Evolutionary conservation across 2,113 vertebrate genomes (phyloP).

Genomic region (Piaya cayana): DNA sequence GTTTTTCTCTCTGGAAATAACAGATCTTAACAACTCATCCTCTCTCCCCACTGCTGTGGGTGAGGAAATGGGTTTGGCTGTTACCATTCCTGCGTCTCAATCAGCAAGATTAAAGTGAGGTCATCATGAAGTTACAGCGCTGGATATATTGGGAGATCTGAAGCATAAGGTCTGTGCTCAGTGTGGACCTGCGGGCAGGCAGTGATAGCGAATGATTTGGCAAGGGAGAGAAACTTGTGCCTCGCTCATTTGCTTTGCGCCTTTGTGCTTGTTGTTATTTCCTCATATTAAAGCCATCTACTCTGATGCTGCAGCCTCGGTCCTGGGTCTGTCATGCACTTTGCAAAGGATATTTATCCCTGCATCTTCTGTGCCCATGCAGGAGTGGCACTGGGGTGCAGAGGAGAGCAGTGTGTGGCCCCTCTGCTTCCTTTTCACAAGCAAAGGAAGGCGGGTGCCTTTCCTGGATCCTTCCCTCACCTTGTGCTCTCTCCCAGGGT

Average conservation of each 20-base stretch:
- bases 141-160: background rate
- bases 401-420: too few relatives aligned
- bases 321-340: background rate
- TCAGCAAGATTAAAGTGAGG: background rate
- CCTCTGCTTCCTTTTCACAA: background rate
- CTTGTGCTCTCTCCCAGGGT: fast-evolving
- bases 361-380: background rate
- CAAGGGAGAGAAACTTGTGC: background rate
- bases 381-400: too few relatives aligned
- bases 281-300: background rate
- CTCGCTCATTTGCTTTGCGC: background rate
- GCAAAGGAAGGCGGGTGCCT: fast-evolving
- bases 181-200: background rate
- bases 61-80: background rate
- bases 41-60: background rate
- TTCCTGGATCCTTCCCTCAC: background rate
- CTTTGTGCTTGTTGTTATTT: background rate
- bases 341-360: background rate
- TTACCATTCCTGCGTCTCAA: constrained; percentile 10
- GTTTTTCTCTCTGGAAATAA: background rate
- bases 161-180: background rate
- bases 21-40: background rate
- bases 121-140: background rate
- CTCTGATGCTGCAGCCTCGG: background rate
- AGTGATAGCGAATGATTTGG: background rate